Evolutionary conservation across 1,140 invertebrate species (phyloP), one percentile per base, ranked within the genome.

Genomic region (Pomacea maculata): DNA sequence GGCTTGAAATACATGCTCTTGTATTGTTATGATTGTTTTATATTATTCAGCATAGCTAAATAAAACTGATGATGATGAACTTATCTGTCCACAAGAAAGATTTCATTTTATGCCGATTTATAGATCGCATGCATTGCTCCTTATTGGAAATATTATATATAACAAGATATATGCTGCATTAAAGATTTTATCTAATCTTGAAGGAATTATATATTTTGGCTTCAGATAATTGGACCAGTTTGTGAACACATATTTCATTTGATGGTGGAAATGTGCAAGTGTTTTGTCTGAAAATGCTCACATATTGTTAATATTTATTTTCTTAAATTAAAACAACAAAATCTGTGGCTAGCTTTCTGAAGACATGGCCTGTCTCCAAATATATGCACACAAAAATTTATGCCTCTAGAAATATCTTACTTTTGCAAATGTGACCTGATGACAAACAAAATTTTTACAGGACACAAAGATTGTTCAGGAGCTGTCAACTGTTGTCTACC

Each of bases 401-500:
- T 29, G 17, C 19, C 71, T 45, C 34, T 21, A 19, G n/a, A 74
- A 45, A 34, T 74, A 21, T 61, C 21, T 77, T 57, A 29, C 34
- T 29, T 65, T 4, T n/a, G 34, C 61, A 29, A 34, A 25, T 63
- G 25, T 77, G 0, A 7, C 25, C 61, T 17, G 19, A 65, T 34
- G 9, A n/a, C 57, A 78, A n/a, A 8, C 3, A 8, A 34, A 1
- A 77, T 29, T 14, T 78, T 67, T 68, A 9, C 77, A 90, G 88
- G 88, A 90, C 80, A 85, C 81, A 55, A 79, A 84, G 34, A 83
- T 86, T 52, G 90, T 94, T 63, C 95, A 96, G 88, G 92, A 93
- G 21, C 91, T 97, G 63, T 94, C 94, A 55, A 94, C 94, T 86
- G 91, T 96, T 52, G 94, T 96, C 61, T 97, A 97, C 87, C 96